Conservation (phyloP, 1,140 invertebrate genomes). For the Eumaeus atala region DNA sequence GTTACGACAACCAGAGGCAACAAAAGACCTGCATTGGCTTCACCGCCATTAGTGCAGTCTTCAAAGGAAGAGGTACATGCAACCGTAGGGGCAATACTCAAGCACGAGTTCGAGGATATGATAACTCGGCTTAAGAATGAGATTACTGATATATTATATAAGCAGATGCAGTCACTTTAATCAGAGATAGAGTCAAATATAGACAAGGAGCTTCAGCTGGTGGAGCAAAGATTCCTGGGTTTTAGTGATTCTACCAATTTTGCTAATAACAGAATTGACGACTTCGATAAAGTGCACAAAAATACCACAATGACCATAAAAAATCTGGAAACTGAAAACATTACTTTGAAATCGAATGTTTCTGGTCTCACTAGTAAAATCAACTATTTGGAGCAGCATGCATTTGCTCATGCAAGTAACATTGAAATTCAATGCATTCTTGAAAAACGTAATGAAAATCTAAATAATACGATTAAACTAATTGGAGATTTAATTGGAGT, state of each 20-base stretch:
- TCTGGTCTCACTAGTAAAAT: background rate
- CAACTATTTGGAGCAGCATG: background rate
- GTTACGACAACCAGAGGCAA: background rate
- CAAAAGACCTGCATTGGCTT: background rate
- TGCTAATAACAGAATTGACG: background rate
- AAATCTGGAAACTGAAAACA: background rate
- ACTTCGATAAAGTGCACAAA: background rate
- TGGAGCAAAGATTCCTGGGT: background rate
- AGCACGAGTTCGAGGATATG: background rate
- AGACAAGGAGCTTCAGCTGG: background rate
- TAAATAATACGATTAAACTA: too few relatives aligned
- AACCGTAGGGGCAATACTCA: too few relatives aligned
- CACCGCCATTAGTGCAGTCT: background rate
- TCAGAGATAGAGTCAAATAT: background rate
- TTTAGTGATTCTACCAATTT: background rate
- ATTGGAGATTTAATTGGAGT: too few relatives aligned
- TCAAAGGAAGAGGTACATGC: background rate
- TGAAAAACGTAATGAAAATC: too few relatives aligned
- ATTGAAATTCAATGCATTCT: background rate
- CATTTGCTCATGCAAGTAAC: background rate
- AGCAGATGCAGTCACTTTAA: background rate
- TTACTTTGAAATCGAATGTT: background rate
- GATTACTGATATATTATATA: background rate
- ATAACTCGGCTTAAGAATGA: background rate
- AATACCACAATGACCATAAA: too few relatives aligned